Evolutionary conservation across 1,140 invertebrate species (phyloP).

Genomic region (Palaemon carinicauda): DNA sequence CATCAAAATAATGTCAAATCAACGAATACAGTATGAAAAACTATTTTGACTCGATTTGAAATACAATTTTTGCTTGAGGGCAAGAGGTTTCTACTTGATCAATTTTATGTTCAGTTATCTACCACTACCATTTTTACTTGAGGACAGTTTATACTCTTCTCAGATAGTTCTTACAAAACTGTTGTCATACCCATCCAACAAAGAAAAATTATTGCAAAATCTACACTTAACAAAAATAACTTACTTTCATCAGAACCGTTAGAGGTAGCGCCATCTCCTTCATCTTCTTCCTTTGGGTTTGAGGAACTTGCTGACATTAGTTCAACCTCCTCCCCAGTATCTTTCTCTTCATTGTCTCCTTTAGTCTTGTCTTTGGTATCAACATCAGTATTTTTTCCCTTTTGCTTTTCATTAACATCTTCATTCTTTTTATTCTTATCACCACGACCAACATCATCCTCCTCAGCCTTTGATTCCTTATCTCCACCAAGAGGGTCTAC

Average conservation of each 20-base stretch:
- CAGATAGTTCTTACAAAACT: no score
- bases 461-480: background rate
- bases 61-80: no score
- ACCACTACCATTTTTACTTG: no score
- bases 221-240: background rate
- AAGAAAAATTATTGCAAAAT: no score
- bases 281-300: conserved; percentile 4
- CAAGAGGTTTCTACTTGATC: no score
- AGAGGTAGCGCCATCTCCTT: background rate
- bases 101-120: no score
- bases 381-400: background rate
- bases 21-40: no score
- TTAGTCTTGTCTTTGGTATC: background rate
- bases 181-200: no score
- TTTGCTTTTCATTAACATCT: background rate
- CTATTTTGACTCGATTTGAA: no score
- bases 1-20: no score
- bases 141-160: no score
- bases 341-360: background rate
- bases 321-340: background rate
- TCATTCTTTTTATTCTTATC: background rate
- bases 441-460: background rate
- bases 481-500: background rate
- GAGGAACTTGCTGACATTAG: no score
- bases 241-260: background rate